Base-by-base conservation (phyloP, 2,113 vertebrate genomes). In the Phoenicopterus ruber region DNA sequence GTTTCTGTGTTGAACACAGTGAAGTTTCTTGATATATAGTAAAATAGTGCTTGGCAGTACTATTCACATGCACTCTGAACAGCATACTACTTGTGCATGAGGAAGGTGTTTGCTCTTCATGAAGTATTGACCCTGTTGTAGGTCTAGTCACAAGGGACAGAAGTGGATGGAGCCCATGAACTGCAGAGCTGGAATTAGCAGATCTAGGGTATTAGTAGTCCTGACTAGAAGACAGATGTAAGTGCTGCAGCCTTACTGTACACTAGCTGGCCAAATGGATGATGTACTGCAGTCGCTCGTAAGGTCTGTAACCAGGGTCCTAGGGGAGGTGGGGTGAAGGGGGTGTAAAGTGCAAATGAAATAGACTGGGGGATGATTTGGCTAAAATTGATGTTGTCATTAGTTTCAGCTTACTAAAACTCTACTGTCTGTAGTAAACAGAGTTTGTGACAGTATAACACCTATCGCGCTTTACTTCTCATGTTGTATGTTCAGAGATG, bases 51-150 rank as follows among this genome's bases (percentile, higher is more conserved):
- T 71, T 70, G 72, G 17, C 50, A 70, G 21, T 62, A 40, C 34
- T 54, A 19, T 62, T 65, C 11, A 10, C 8, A 3, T 31, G 11
- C 8, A 3, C 49, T 80, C 82, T 31, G 58, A 38, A 28, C 12
- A 10, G 21, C 1, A 7, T 62, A 28, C 65, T 74, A 0, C 17
- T 81, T 36, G 13, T 2, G 16, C 29, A 4, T 0, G 0, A n/a
- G 50, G 46, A 86, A 66, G 44, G 6, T 73, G 49, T 73, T 83
- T 84, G 18, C 22, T 74, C 29, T 87, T 25, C 6, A 0, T 67
- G 59, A 10, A 21, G 4, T n/a, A 5, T 11, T 71, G 32, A 44
- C 16, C 10, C 26, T 76, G 17, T 90, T 67, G 34, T 55, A 72
- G 42, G 12, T 61, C 12, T 67, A 26, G 26, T 90, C 36, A 34